phyloP scores from a whole-genome alignment of 2,113 vertebrate genomes.

The Gallinago paraguaiae region DNA sequence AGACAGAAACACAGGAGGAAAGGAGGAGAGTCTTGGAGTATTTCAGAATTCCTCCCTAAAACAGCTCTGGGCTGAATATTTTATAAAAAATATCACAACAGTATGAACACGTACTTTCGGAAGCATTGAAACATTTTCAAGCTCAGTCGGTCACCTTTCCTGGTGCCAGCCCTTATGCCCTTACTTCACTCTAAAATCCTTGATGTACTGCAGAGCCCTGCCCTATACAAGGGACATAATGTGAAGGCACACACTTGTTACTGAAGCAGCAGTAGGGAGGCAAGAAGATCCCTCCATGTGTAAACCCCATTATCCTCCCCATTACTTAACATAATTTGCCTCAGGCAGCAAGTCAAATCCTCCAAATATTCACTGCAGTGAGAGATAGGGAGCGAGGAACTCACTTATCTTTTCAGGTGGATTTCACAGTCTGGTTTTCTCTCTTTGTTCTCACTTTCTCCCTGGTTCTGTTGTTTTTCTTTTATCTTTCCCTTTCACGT shows the following conservation, averaged over 20 bases:
- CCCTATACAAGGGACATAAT: neutral
- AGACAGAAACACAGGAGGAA: neutral
- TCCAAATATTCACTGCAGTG: neutral
- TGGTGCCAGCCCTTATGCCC: neutral
- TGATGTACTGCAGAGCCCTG: neutral
- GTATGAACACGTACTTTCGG: neutral
- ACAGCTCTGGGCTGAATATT: neutral
- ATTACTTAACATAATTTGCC: constrained; percentile 32
- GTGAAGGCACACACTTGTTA: neutral
- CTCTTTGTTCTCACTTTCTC: constrained; percentile 26
- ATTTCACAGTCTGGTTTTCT: constrained; percentile 19
- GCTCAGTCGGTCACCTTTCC: neutral
- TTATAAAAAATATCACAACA: neutral
- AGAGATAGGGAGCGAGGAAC: neutral
- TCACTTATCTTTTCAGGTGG: constrained; percentile 17
- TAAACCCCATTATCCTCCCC: constrained; percentile 13
- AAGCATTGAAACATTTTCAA: neutral
- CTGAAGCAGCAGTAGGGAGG: neutral
- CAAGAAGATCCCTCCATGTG: neutral
- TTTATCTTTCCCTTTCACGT: neutral
- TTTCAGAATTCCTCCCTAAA: neutral
- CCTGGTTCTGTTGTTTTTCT: neutral
- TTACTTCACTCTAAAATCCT: neutral
- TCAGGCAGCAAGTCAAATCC: constrained; percentile 23
- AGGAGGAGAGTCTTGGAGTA: neutral